Evolutionary conservation across 2,113 vertebrate genomes (phyloP), one percentile per base, ranked within the genome.

Genomic region (Athene cunicularia): DNA sequence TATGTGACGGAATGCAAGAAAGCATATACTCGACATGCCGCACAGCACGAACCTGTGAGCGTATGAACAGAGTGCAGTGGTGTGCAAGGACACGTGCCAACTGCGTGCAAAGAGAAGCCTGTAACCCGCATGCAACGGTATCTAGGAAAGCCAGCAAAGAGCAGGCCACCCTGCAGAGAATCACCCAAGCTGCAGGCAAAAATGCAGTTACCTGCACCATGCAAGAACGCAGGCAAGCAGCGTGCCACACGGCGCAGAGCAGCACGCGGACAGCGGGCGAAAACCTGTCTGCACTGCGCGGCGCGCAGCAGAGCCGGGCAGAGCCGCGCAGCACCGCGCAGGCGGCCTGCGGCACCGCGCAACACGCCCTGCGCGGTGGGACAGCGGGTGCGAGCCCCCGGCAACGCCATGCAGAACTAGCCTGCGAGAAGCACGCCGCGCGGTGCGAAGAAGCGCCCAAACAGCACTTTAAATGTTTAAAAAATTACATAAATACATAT

Each of bases 41-140:
- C 35, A 3, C 18, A 13, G 28, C 4, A n/a, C 66, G 14, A 60
- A 8, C 45, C 66, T 5, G 35, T 2, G 35, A 56, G 63, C 43
- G 3, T 1, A 8, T 2, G 21, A 15, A 15, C 8, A 15, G 33
- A 6, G 1, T 2, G 23, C 64, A 23, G 2, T 0, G 30, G 19
- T 6, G 32, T 16, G 26, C 49, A 6, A 20, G 47, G 58, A 43
- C 67, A 5, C 6, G 1, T 2, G 55, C 55, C 24, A 28, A 5
- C 66, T 4, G 14, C 55, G 8, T 2, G 17, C 32, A 9, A 28
- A 11, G 37, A 7, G 6, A 41, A 14, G 24, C 37, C 47, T 20
- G 56, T 56, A 2, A 10, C 12, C 58, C 2, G 32, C 56, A 9
- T 0, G 13, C 28, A 11, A 5, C 28, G 12, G 2, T 33, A 5